phyloP scores from a whole-genome alignment of 2,113 vertebrate genomes.

The Cryptotis parvus region DNA sequence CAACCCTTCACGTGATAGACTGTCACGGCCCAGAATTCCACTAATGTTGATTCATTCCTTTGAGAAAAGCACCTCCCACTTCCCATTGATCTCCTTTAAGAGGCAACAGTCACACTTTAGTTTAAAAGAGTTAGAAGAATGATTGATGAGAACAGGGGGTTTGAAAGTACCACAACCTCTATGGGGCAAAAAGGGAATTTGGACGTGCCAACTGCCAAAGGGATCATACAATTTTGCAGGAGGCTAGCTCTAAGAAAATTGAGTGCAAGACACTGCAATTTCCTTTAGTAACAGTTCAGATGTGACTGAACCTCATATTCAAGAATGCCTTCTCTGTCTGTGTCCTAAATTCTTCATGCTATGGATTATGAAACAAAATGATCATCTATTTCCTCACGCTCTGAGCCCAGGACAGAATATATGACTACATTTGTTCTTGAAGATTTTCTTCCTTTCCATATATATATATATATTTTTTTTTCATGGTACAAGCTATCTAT shows the following conservation, averaged over 20 bases:
- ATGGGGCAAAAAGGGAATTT: conserved; percentile 30
- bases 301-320: conserved; percentile 60
- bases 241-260: conserved; percentile 60
- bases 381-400: conserved; percentile 55
- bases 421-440: conserved; percentile 61
- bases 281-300: conserved; percentile 65
- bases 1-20: background rate
- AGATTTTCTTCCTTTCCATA: conserved; percentile 66
- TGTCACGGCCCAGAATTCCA: background rate
- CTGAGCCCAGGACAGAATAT: conserved; percentile 49
- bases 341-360: conserved; percentile 63
- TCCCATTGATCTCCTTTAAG: conserved; percentile 43
- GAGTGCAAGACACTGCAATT: conserved; percentile 54
- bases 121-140: conserved; percentile 55
- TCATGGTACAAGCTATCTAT: conserved; percentile 55
- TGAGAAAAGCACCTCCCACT: conserved; percentile 35
- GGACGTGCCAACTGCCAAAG: conserved; percentile 31
- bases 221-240: conserved; percentile 51
- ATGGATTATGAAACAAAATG: conserved; percentile 50
- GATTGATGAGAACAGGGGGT: conserved; percentile 45
- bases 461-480: no score
- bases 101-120: conserved; percentile 69
- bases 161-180: conserved; percentile 41
- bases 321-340: conserved; percentile 63
- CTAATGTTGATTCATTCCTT: conserved; percentile 45